Evolutionary conservation across 2,888 invertebrate species (phyloP), one percentile per base, ranked within the genome.

Genomic region (Sinohyriopsis cumingii): DNA sequence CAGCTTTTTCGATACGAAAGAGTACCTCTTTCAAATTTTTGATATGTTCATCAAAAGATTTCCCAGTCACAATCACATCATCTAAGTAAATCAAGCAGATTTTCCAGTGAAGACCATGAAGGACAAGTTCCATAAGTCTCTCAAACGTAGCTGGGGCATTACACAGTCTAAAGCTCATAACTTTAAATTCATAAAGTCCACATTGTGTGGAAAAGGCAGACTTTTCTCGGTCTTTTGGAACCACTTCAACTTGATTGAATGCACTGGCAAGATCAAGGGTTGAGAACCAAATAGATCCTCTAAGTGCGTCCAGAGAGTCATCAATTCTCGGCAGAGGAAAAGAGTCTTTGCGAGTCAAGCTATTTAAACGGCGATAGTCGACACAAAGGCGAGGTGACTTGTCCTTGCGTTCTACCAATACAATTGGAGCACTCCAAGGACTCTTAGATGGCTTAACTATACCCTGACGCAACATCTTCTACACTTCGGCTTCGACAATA

Each of bases 351-450:
- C 63, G 2, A 22, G 69, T 70, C 0, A 70, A 15, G 28, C 54
- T 61, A 68, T 85, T 86, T 6, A 86, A 56, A 12, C 63, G 55
- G n/a, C 85, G 28, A 62, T 81, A 86, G 63, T 86, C 84, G 15
- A 83, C 28, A 6, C 28, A 28, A 28, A 28, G 28, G 28, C 5
- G 28, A 28, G 3, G 28, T 28, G 28, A 28, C 28, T 28, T 28
- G 28, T n/a, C 7, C 28, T 5, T 28, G 28, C 5, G 28, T 28
- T 28, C 5, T 6, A 28, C 28, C 0, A 28, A 5, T 6, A 28
- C 5, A 28, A 28, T 28, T 6, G 6, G 6, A 5, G 5, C 28
- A 28, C 3, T 28, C 28, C 28, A 28, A 28, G 28, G 28, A 28
- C 28, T 28, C 28, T 28, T 28, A 5, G 28, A 28, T 28, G 28